Conservation (phyloP, 2,888 invertebrate genomes). For the Ectemnius continuus region DNA sequence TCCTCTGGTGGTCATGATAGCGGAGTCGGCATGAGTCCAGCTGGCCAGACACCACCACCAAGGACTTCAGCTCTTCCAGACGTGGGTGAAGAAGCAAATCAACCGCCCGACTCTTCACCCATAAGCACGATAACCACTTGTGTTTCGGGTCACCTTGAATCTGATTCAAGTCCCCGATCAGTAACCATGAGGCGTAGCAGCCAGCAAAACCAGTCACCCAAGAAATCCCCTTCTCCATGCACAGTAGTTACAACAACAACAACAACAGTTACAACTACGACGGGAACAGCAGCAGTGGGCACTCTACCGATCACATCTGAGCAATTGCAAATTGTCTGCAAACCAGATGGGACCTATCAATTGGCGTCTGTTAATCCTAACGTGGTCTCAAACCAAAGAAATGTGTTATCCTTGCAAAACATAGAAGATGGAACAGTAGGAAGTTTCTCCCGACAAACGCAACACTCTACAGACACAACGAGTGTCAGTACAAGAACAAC, state of each 20-base stretch:
- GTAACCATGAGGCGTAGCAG: slow-evolving; percentile 54
- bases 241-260: slow-evolving; percentile 49
- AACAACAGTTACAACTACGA: slow-evolving; percentile 54
- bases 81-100: slow-evolving; percentile 74
- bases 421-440: slow-evolving; percentile 65
- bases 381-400: slow-evolving; percentile 63
- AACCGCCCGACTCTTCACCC: slow-evolving; percentile 71
- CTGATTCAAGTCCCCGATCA: slow-evolving; percentile 62
- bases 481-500: slow-evolving; percentile 56
- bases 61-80: slow-evolving; percentile 73
- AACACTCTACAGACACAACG: slow-evolving; percentile 48
- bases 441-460: slow-evolving; percentile 67
- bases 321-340: slow-evolving; percentile 72
- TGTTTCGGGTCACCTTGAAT: slow-evolving; percentile 64
- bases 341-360: slow-evolving; percentile 74
- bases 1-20: slow-evolving; percentile 76
- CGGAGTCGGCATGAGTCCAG: slow-evolving; percentile 76
- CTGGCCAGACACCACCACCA: slow-evolving; percentile 74
- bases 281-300: slow-evolving; percentile 35
- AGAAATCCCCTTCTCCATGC: slow-evolving; percentile 70
- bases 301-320: slow-evolving; percentile 66
- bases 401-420: slow-evolving; percentile 69
- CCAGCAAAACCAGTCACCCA: slow-evolving; percentile 69
- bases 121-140: slow-evolving; percentile 67
- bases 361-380: slow-evolving; percentile 70